Evolutionary conservation across 2,888 invertebrate species (phyloP), one percentile per base, ranked within the genome.

Genomic region (Willowsia nigromaculata): DNA sequence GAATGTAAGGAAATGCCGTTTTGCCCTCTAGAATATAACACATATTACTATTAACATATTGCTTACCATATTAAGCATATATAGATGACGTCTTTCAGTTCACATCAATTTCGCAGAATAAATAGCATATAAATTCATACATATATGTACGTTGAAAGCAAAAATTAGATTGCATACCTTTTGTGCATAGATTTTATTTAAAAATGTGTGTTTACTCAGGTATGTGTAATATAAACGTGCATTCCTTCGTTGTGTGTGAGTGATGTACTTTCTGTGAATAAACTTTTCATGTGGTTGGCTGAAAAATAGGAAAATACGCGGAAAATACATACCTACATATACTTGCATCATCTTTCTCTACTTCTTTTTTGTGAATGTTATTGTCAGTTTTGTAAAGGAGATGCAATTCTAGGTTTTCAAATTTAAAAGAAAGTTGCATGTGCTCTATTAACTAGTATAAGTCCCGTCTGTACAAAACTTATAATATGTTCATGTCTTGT

Each of bases 111-210:
- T n/a, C n/a, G n/a, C n/a, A n/a, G n/a, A n/a, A n/a, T n/a, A n/a
- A n/a, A n/a, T n/a, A n/a, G n/a, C n/a, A n/a, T n/a, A n/a, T n/a
- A n/a, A n/a, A n/a, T n/a, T n/a, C n/a, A n/a, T n/a, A n/a, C 5
- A n/a, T 68, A 13, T 37, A 68, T 9, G 0, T 18, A 83, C 13
- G 68, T 13, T 65, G 83, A 83, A 71, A 82, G 27, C 47, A 50
- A 62, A 83, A 71, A 83, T 83, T 43, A 71, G 68, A 71, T 83
- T 71, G 33, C 53, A 53, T 50, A 78, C 30, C 30, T 78, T 47
- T 78, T 27, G 62, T 78, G 47, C 40, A 74, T 40, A 13, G 43
- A 11, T 11, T 40, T 50, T 30, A 22, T 18, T 59, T 40, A 56
- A 47, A 30, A 13, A 84, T n/a, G 25, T 71, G 30, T 68, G 33